Base-by-base conservation (phyloP, 2,797 vertebrate species). In the Tauraco hartlaubi region DNA sequence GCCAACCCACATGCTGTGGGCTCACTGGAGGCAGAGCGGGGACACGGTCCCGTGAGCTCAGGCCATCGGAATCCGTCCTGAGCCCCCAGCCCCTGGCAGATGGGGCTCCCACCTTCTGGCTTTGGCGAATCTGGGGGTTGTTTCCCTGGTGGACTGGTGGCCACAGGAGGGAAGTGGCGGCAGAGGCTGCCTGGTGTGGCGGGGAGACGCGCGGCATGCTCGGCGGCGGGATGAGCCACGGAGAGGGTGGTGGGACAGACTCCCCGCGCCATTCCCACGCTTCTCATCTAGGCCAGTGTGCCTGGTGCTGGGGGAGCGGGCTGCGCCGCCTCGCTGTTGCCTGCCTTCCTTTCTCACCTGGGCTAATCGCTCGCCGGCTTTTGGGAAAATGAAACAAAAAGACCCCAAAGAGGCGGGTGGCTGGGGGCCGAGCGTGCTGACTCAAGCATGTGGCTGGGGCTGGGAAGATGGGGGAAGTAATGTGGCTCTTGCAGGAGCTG, bases 301-400 rank as follows among this genome's bases (percentile, higher is more conserved):
- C 93, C 92, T 95, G 9, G 92, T 15, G 61, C 90, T 94, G 68
- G 83, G 91, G 94, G 96, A 95, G 59, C 44, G n/a, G 58, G 76
- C 84, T 74, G 75, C 41, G 11, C 78, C 14, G 90, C 80, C 85
- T 41, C 55, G 25, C 75, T 76, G 85, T 77, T 82, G 15, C 11
- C 22, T 76, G 37, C 58, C 58, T 73, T 75, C 49, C 90, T 63
- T 88, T 46, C n/a, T 43, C 68, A 68, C 74, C 7, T 52, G 75
- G 85, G 85, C 51, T 96, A 95, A 75, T 97, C 94, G 67, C 95
- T 94, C 3, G 6, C 76, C 85, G 88, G 78, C 91, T 97, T 95
- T 78, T 63, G 89, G 90, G 83, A 86, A 89, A 92, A 90, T 15
- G 85, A 75, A 58, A 44, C 82, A 15, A 31, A 79, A 83, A 68